Conservation (phyloP, 2,888 invertebrate genomes). For the Ceraclea dissimilis region DNA sequence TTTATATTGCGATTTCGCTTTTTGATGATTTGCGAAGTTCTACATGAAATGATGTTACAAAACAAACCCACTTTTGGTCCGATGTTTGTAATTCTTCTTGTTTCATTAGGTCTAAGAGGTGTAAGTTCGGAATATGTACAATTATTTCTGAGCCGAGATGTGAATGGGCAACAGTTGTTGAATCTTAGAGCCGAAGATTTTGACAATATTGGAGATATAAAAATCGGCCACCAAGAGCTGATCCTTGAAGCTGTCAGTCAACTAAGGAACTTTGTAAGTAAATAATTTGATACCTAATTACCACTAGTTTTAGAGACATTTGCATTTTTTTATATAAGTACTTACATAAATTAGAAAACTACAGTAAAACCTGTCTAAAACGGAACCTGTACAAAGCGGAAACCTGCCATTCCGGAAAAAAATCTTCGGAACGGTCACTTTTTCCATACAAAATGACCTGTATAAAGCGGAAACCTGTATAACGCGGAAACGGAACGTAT, state of each 20-base stretch:
- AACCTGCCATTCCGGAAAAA: too few species aligned
- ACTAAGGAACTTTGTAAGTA: constrained; percentile 78
- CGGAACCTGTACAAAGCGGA: too few species aligned
- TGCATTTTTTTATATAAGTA: constrained; percentile 1
- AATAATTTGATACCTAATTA: too few species aligned
- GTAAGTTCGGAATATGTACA: constrained; percentile 73
- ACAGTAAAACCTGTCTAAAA: too few species aligned
- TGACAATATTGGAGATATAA: constrained; percentile 74
- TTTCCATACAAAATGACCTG: too few species aligned
- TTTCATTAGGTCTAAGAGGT: constrained; percentile 61
- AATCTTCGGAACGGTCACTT: too few species aligned
- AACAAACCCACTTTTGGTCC: too few species aligned
- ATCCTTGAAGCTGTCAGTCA: constrained; percentile 89
- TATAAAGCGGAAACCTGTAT: too few species aligned
- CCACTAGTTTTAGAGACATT: too few species aligned
- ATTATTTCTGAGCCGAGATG: constrained; percentile 70
- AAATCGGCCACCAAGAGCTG: constrained; percentile 90
- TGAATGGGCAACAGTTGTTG: constrained; percentile 76
- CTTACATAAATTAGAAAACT: not conserved
- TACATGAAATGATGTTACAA: not conserved
- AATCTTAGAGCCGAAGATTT: constrained; percentile 83
- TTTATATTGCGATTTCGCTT: constrained; percentile 11
- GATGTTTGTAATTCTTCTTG: too few species aligned
- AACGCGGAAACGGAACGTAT: too few species aligned
- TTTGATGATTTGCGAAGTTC: not conserved